A percentile compares a stretch with the other conserved stretches of the same genome.
Evolutionary conservation across 1,140 invertebrate genomes (phyloP).

Genomic region (Cardiocondyla obscurior): DNA sequence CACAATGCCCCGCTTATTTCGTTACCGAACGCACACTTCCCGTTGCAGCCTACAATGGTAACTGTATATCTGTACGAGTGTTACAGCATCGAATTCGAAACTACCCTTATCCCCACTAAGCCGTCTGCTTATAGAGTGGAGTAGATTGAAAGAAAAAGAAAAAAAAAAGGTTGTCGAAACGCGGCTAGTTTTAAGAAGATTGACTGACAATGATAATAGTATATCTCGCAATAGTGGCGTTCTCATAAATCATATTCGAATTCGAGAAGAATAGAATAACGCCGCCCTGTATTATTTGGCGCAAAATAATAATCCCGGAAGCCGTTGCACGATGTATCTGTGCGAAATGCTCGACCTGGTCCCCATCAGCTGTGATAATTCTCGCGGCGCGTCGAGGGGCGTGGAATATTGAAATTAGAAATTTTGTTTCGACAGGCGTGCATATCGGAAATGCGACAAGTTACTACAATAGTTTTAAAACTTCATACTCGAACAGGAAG

Average conservation of each 20-base stretch:
- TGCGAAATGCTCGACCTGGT: slow-evolving; percentile 30
- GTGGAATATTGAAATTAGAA: slow-evolving; percentile 2
- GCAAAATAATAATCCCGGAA: slow-evolving; percentile 42
- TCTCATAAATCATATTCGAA: slow-evolving; percentile 40
- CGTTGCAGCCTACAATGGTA: background rate
- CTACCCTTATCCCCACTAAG: slow-evolving; percentile 22
- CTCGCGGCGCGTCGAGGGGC: slow-evolving; percentile 17
- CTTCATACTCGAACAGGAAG: background rate
- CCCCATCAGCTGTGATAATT: slow-evolving; percentile 32
- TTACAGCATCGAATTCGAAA: slow-evolving; percentile 39
- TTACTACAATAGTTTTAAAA: background rate
- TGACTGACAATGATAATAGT: slow-evolving; percentile 20
- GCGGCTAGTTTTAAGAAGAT: slow-evolving; percentile 47
- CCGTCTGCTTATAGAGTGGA: background rate
- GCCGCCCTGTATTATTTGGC: slow-evolving; percentile 4
- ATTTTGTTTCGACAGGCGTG: background rate
- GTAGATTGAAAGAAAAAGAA: background rate
- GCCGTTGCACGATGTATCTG: slow-evolving; percentile 2
- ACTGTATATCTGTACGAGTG: slow-evolving; percentile 36
- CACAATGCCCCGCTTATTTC: slow-evolving; percentile 71
- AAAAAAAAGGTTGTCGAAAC: background rate
- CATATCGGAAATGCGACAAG: background rate
- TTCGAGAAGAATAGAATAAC: slow-evolving; percentile 41
- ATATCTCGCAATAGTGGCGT: background rate
- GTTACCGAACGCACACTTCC: slow-evolving; percentile 54